Evolutionary conservation across 2,797 vertebrate species (phyloP).

Genomic region (Rhyacichthys aspro): DNA sequence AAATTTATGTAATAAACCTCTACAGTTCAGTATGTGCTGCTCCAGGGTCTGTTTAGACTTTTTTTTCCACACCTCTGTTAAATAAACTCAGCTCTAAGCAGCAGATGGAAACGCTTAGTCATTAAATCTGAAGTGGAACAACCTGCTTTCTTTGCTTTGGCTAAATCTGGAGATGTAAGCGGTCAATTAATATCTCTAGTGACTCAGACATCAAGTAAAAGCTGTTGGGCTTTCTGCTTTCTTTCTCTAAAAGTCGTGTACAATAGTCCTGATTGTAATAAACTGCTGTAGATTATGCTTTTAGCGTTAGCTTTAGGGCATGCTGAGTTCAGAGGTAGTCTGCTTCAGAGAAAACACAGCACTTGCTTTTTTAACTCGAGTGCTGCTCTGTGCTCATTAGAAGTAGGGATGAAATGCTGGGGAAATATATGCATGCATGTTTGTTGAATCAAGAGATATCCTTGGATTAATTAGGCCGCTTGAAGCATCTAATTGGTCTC

Average conservation of each 20-base stretch:
- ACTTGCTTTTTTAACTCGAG: slow-evolving; percentile 18
- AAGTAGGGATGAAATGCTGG: slow-evolving; percentile 21
- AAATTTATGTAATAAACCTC: slow-evolving; percentile 39
- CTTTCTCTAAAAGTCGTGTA: background rate
- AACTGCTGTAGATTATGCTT: slow-evolving; percentile 25
- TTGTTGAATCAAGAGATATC: slow-evolving; percentile 62
- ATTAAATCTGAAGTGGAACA: slow-evolving; percentile 60
- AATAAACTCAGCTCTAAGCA: slow-evolving; percentile 54
- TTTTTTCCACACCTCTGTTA: slow-evolving; percentile 42
- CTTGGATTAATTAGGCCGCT: slow-evolving; percentile 66
- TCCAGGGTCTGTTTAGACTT: slow-evolving; percentile 42
- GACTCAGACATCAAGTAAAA: slow-evolving; percentile 12
- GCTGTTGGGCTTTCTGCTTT: background rate
- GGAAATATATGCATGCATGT: slow-evolving; percentile 47
- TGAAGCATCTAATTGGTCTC: slow-evolving; percentile 71
- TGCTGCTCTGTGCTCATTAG: slow-evolving; percentile 49
- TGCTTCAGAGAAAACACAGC: background rate
- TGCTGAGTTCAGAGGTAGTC: slow-evolving; percentile 23
- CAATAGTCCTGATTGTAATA: background rate
- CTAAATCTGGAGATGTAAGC: slow-evolving; percentile 29
- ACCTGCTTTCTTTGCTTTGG: slow-evolving; percentile 8
- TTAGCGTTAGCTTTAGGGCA: slow-evolving; percentile 20
- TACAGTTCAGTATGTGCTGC: slow-evolving; percentile 26
- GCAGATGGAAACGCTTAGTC: slow-evolving; percentile 63
- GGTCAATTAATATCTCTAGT: slow-evolving; percentile 42